Evolutionary conservation across 1,140 invertebrate genomes (phyloP), one percentile per base, ranked within the genome.

Genomic region (Drosophila orosa): DNA sequence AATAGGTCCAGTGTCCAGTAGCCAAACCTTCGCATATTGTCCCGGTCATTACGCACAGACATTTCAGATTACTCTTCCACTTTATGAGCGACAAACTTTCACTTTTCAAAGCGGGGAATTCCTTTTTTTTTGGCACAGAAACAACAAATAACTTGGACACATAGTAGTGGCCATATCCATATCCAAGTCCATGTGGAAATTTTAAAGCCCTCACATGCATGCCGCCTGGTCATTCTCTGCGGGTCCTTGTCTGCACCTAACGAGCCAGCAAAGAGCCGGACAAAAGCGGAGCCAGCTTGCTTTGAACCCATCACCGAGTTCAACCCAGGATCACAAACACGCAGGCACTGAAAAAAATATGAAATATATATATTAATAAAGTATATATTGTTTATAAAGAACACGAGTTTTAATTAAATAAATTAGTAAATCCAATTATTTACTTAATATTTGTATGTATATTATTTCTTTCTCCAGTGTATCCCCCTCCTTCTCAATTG

Each of bases 231-330:
- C 77, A 47, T 72, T 82, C 65, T 78, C 45, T 54, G 52, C 40
- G 35, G 42, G 75, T 61, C 52, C 44, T 82, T 81, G 78, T 82
- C 74, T 82, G 82, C 58, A 54, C 40, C 63, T 75, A 82, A 85
- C 82, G 82, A 85, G 74, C 57, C 47, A 55, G 33, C 62, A 67
- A 60, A 56, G 40, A 69, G 60, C 58, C 48, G 33, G 55, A 80
- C 72, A 60, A 72, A 78, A 66, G 58, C 48, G 13, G 45, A 31
- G 42, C 12, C 50, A 33, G 45, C 63, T 57, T n/a, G 50, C 74
- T 81, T 78, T 78, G 60, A 69, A 66, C 61, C 50, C 61, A 61
- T 37, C 40, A 50, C 37, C 29, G 45, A 55, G 73, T 54, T 69
- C 35, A 56, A 31, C 35, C 44, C 33, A 66, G 56, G 35, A 44